Percentiles rank a stretch among this genome's conserved stretches.
These are phyloP conservation scores for Monochamus saltuarius DNA, from an alignment of 1,140 invertebrate species.

Conservation along the genomic window DNA sequence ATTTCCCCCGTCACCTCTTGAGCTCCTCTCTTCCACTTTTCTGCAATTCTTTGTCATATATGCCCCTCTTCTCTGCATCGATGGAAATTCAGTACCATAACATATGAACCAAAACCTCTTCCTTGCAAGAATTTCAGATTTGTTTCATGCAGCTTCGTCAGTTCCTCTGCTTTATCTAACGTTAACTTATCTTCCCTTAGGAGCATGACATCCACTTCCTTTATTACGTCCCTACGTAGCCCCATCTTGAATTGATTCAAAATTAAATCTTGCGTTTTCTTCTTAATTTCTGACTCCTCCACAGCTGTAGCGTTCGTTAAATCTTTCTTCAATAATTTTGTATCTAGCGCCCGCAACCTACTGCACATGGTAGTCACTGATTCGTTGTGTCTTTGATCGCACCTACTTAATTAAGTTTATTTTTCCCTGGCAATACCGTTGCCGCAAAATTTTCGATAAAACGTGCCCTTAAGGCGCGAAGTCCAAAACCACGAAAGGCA, in stretches of 20 bases:
- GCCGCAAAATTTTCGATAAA: background rate
- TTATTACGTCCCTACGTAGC: constrained; percentile 9
- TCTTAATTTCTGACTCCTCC: background rate
- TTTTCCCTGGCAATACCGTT: background rate
- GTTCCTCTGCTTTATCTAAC: constrained; percentile 8
- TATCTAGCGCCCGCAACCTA: background rate
- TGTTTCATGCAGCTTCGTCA: constrained; percentile 1
- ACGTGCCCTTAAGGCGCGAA: background rate
- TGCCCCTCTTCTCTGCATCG: no score
- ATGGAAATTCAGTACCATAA: no score
- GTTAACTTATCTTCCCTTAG: constrained; percentile 4
- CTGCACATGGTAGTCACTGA: background rate
- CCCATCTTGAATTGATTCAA: constrained; percentile 8
- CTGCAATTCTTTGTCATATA: no score
- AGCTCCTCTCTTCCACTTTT: no score
- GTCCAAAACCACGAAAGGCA: background rate
- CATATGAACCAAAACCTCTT: no score
- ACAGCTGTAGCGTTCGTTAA: no score
- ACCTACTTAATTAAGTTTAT: constrained; percentile 3
- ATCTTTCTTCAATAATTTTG: constrained; percentile 1
- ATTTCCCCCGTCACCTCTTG: no score
- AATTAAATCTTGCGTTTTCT: background rate
- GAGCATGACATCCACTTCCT: constrained; percentile 5
- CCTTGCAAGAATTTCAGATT: no score
- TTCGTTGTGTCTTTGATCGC: background rate